Evolutionary conservation across 2,888 invertebrate genomes (phyloP).

Genomic region (Physocephala rufipes): DNA sequence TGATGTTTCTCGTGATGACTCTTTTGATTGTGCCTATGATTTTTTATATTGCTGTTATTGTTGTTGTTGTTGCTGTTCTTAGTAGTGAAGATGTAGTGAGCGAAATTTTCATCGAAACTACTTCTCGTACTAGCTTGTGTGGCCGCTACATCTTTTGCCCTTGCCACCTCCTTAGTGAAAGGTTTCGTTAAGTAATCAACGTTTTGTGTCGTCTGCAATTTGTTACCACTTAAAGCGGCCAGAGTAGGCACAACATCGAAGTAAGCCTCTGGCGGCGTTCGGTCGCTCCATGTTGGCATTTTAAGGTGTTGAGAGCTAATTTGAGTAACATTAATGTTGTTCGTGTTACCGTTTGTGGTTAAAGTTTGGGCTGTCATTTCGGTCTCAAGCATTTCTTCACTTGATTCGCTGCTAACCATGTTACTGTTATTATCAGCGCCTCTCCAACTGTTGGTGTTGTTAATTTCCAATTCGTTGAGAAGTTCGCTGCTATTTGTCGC

Average conservation of each 20-base stretch:
- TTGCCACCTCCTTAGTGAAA: slow-evolving; percentile 5
- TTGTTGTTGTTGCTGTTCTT: slow-evolving; percentile 44
- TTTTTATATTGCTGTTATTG: slow-evolving; percentile 35
- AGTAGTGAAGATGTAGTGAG: slow-evolving; percentile 51
- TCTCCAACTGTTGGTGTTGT: not conserved
- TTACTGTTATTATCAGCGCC: slow-evolving; percentile 26
- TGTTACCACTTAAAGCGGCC: slow-evolving; percentile 11
- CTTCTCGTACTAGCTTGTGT: slow-evolving; percentile 42
- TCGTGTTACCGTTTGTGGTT: not conserved
- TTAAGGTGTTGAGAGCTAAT: not conserved
- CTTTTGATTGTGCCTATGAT: slow-evolving; percentile 35
- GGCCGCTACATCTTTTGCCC: slow-evolving; percentile 26
- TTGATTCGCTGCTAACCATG: slow-evolving; percentile 26
- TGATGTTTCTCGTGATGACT: slow-evolving; percentile 45
- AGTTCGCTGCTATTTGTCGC: not conserved
- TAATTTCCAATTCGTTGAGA: not conserved
- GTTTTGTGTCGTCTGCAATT: not conserved
- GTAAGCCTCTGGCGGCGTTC: slow-evolving; percentile 11
- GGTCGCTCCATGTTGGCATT: not conserved
- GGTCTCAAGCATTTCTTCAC: slow-evolving; percentile 15
- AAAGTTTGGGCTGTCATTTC: slow-evolving; percentile 35
- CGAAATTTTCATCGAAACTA: slow-evolving; percentile 46
- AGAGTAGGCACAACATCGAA: slow-evolving; percentile 13
- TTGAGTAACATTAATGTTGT: not conserved
- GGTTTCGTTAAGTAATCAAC: not conserved